Evolutionary conservation across 2,888 invertebrate species (phyloP).

Genomic region (Oscheius sp.): DNA sequence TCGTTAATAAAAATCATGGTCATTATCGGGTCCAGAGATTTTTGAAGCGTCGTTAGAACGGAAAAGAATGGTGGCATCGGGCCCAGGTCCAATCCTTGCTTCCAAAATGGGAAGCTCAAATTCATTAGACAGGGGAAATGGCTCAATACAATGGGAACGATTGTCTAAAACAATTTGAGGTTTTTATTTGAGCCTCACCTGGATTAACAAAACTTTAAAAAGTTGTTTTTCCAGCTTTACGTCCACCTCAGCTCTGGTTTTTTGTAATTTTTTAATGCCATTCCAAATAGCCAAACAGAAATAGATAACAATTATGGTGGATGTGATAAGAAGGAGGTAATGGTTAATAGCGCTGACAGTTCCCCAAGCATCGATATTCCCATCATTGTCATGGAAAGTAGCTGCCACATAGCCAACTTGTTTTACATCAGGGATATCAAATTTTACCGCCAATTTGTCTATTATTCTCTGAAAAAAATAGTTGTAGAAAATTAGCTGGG

Average conservation of each 20-base stretch:
- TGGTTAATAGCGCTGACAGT: not conserved
- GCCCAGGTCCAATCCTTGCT: not conserved
- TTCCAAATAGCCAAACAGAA: constrained; percentile 12
- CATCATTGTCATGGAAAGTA: not conserved
- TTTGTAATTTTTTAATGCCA: not conserved
- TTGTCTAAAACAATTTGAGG: not conserved
- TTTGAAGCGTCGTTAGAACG: constrained; percentile 11
- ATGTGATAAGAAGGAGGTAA: not conserved
- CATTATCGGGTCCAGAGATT: constrained; percentile 1
- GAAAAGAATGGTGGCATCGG: constrained; percentile 6
- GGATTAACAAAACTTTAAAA: not conserved
- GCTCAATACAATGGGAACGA: not conserved
- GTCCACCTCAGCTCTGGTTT: not conserved
- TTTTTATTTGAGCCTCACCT: no score
- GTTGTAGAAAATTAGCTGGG: not conserved
- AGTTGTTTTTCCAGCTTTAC: constrained; percentile 9
- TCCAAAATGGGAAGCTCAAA: constrained; percentile 3
- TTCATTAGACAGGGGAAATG: constrained; percentile 16
- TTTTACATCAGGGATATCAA: not conserved
- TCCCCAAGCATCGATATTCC: not conserved
- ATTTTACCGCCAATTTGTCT: not conserved
- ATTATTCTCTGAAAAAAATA: not conserved
- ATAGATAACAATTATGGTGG: not conserved
- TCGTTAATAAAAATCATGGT: constrained; percentile 9
- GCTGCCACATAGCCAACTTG: not conserved